phyloP scores from a whole-genome alignment of 2,113 vertebrate genomes.

The Nannobrachium achirus region DNA sequence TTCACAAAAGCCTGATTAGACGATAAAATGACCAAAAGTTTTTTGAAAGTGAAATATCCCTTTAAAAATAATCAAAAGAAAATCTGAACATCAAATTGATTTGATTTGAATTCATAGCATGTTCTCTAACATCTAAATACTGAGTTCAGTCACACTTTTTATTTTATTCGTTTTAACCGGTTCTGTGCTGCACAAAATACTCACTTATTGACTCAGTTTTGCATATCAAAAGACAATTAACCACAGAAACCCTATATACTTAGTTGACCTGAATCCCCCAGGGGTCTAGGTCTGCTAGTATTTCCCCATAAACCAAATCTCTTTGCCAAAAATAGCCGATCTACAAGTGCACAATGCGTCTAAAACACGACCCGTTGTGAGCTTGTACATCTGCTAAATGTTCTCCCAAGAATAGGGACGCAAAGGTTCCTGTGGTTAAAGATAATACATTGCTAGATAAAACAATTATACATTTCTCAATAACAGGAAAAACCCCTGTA shows the following conservation, averaged over 20 bases:
- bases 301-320: too few relatives aligned
- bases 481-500: constrained; percentile 42
- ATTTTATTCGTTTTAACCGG: constrained; percentile 18
- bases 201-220: constrained; percentile 11
- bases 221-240: constrained; percentile 21
- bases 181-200: neutral
- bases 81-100: constrained; percentile 18
- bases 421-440: neutral
- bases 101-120: constrained; percentile 55
- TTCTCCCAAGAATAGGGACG: too few relatives aligned
- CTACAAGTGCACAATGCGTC: too few relatives aligned
- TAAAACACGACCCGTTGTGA: too few relatives aligned
- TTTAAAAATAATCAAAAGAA: constrained; percentile 14
- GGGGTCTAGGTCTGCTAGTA: too few relatives aligned
- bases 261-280: too few relatives aligned
- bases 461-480: constrained; percentile 38
- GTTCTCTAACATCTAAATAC: constrained; percentile 42
- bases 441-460: constrained; percentile 21
- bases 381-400: too few relatives aligned
- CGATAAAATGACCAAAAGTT: too few relatives aligned
- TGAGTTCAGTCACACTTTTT: constrained; percentile 20
- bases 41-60: too few relatives aligned
- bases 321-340: too few relatives aligned
- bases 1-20: too few relatives aligned
- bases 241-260: too few relatives aligned